Percentiles rank a stretch among this genome's conserved stretches.
phyloP scores from a whole-genome alignment of 2,113 vertebrate genomes.

The Gasterosteus nipponicus region DNA sequence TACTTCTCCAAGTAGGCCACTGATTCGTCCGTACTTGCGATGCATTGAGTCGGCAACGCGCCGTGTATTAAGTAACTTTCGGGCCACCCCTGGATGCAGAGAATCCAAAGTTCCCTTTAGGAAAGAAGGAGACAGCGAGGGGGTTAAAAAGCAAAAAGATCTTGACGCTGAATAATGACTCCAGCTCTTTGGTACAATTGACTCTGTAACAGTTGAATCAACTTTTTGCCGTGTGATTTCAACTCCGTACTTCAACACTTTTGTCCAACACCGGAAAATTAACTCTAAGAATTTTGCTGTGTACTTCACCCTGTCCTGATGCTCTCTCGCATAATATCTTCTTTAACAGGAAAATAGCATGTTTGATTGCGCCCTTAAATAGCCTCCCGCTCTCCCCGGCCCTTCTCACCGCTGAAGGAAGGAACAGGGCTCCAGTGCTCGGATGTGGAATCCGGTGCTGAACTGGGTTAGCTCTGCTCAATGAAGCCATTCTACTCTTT shows the following conservation, averaged over 20 bases:
- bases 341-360: constrained; percentile 67
- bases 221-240: no score
- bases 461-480: constrained; percentile 54
- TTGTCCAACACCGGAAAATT: no score
- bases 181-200: no score
- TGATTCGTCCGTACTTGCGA: no score
- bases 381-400: constrained; percentile 20
- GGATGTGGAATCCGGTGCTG: constrained; percentile 61
- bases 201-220: no score
- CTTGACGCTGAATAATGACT: no score
- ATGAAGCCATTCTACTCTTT: constrained; percentile 40
- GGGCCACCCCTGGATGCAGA: background rate
- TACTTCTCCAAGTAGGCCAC: no score
- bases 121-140: constrained; percentile 29
- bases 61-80: no score
- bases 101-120: constrained; percentile 60
- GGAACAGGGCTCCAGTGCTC: constrained; percentile 15
- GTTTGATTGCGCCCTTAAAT: constrained; percentile 72
- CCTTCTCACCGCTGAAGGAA: constrained; percentile 46
- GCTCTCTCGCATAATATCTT: constrained; percentile 71
- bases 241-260: no score
- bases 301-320: constrained; percentile 37
- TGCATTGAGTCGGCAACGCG: no score
- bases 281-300: no score
- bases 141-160: background rate